Percentiles rank a stretch among this genome's conserved stretches.
phyloP scores from a whole-genome alignment of 2,888 invertebrate genomes.

The Drosophila meridionalis region DNA sequence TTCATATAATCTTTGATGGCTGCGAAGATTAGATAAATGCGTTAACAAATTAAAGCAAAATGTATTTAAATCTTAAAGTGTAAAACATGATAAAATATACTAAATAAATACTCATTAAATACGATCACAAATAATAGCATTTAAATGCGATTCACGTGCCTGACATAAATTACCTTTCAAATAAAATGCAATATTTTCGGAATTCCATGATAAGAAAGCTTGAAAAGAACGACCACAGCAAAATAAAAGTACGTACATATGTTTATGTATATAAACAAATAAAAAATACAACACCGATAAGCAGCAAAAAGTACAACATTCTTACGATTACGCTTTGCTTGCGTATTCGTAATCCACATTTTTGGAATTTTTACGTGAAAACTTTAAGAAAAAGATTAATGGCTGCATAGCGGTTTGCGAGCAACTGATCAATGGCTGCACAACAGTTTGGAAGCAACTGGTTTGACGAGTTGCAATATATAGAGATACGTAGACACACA shows the following conservation, averaged over 20 bases:
- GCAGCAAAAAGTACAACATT: conserved; percentile 12
- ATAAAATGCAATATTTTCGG: conserved; percentile 28
- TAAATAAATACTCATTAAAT: neutral
- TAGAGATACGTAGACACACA: neutral
- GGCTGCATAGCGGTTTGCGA: conserved; percentile 38
- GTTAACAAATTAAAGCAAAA: neutral
- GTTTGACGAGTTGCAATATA: conserved; percentile 29
- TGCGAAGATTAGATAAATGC: conserved; percentile 8
- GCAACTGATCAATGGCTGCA: conserved; percentile 42
- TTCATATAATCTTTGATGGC: neutral
- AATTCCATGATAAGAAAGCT: conserved; percentile 55
- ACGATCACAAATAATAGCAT: neutral
- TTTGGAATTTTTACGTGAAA: conserved; percentile 51
- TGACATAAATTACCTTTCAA: conserved; percentile 3
- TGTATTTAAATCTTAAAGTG: neutral
- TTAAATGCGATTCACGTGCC: conserved; percentile 18
- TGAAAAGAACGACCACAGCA: conserved; percentile 15
- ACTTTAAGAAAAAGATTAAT: conserved; percentile 39
- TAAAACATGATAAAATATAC: neutral
- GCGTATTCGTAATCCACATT: conserved; percentile 35
- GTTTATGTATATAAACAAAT: conserved; percentile 1
- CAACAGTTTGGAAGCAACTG: conserved; percentile 47
- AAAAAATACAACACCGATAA: conserved; percentile 37
- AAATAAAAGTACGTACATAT: conserved; percentile 15
- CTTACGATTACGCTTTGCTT: conserved; percentile 8